A percentile compares a stretch with the other conserved stretches of the same genome.
phyloP scores from a whole-genome alignment of 2,797 vertebrate species.

The Parauchenoglanis punctatus region DNA sequence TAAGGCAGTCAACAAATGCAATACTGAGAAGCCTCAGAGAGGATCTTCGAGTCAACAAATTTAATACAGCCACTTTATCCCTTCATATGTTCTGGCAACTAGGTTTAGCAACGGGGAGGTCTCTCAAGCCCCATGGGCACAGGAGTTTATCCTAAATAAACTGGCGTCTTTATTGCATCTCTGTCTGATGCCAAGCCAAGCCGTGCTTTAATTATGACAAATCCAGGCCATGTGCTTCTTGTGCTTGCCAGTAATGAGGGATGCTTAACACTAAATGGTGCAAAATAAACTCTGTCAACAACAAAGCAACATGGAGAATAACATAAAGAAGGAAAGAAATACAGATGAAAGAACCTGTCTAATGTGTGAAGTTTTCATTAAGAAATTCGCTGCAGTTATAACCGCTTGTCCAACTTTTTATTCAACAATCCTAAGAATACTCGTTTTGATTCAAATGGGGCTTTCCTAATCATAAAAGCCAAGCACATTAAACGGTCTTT shows the following conservation, averaged over 20 bases:
- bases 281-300: constrained; percentile 60
- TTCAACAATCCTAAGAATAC: constrained; percentile 47
- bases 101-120: constrained; percentile 72
- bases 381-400: constrained; percentile 8
- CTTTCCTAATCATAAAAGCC: constrained; percentile 42
- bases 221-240: constrained; percentile 72
- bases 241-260: constrained; percentile 71
- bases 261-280: constrained; percentile 64
- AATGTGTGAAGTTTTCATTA: constrained; percentile 23
- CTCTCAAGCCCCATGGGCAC: constrained; percentile 66
- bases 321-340: constrained; percentile 1
- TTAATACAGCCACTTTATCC: constrained; percentile 80
- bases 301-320: constrained; percentile 22
- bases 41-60: constrained; percentile 81
- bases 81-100: constrained; percentile 79
- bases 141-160: constrained; percentile 78
- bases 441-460: constrained; percentile 57
- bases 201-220: constrained; percentile 79
- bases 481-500: constrained; percentile 61
- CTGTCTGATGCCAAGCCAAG: constrained; percentile 72
- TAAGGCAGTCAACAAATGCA: constrained; percentile 80
- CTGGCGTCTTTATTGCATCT: constrained; percentile 74
- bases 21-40: constrained; percentile 75
- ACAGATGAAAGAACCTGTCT: constrained; percentile 1
- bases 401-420: constrained; percentile 49